These are phyloP conservation scores for Julus scanicus DNA, from an alignment of 2,888 invertebrate species.

Conservation along the genomic window DNA sequence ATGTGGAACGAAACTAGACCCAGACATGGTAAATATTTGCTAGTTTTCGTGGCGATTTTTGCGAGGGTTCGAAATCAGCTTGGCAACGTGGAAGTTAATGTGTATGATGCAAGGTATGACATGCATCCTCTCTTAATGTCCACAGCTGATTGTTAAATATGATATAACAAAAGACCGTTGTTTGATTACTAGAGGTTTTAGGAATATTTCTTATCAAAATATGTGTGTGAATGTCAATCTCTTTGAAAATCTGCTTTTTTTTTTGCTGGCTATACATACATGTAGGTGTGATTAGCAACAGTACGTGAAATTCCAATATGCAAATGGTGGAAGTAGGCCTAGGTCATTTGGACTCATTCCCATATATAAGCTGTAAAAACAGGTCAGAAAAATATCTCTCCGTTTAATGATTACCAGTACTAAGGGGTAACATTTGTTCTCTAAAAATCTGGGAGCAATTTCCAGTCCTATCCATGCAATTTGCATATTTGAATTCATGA, in stretches of 20 bases:
- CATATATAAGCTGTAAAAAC: not conserved
- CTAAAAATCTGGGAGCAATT: not conserved
- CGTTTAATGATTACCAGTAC: not conserved
- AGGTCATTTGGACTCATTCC: too few relatives aligned
- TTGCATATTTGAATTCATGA: too few relatives aligned
- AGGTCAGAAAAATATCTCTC: not conserved
- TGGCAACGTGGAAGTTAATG: constrained; percentile 32
- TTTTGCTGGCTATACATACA: not conserved
- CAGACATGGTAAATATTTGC: constrained; percentile 4
- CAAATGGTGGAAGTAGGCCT: not conserved
- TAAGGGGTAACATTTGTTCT: not conserved
- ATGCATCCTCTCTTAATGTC: too few relatives aligned
- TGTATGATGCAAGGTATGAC: not conserved
- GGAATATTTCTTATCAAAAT: not conserved
- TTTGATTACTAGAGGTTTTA: too few relatives aligned
- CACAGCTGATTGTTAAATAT: not conserved
- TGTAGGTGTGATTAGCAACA: not conserved
- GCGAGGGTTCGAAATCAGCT: not conserved
- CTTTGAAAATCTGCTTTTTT: too few relatives aligned
- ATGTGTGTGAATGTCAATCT: not conserved
- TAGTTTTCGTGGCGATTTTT: not conserved
- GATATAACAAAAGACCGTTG: too few relatives aligned
- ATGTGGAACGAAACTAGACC: not conserved
- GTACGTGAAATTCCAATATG: not conserved
- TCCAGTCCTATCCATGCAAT: not conserved